Evolutionary conservation across 2,888 invertebrate genomes (phyloP), one percentile per base, ranked within the genome.

Genomic region (Drosophila longiperda): DNA sequence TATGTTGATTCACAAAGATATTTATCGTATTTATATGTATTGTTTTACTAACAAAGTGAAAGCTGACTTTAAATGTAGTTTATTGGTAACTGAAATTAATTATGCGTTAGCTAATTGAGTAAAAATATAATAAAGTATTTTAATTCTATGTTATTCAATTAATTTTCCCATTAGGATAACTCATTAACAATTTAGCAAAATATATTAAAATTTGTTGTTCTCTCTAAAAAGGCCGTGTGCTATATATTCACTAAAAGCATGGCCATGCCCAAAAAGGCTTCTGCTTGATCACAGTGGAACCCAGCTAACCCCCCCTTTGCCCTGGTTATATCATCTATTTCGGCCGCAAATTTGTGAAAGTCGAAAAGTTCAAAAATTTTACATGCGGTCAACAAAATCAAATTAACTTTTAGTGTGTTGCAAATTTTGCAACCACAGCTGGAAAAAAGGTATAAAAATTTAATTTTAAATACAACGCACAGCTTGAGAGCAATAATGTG

Each of bases 331-430:
- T 6, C 32, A n/a, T 38, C 62, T 64, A 62, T 48, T 62, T 29
- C 8, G 38, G 7, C 67, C 67, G 55, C 49, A 73, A 77, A 73
- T 68, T 74, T 80, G 68, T 54, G 67, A 89, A 82, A 82, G 84
- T 78, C 87, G 73, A 59, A 87, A 82, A 85, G 88, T 85, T 75
- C 48, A 65, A 70, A 75, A 75, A 73, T 84, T 73, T 42, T 68
- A 80, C 76, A 86, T 86, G 86, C 73, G 86, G 86, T 88, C 69
- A 63, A 61, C 73, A 63, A 78, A 88, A 83, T 88, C 75, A 86
- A 87, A 87, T 87, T 87, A 89, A 87, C 87, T 89, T 89, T 84
- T 74, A 66, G 84, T 73, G 73, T 55, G 75, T 65, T 78, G 69
- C 67, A 59, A 74, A 80, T 79, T 66, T 66, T 58, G 57, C 50